A percentile compares a stretch with the other conserved stretches of the same genome.
These are phyloP conservation scores for Crax fasciolata DNA, from an alignment of 2,797 vertebrate species.

Conservation along the genomic window DNA sequence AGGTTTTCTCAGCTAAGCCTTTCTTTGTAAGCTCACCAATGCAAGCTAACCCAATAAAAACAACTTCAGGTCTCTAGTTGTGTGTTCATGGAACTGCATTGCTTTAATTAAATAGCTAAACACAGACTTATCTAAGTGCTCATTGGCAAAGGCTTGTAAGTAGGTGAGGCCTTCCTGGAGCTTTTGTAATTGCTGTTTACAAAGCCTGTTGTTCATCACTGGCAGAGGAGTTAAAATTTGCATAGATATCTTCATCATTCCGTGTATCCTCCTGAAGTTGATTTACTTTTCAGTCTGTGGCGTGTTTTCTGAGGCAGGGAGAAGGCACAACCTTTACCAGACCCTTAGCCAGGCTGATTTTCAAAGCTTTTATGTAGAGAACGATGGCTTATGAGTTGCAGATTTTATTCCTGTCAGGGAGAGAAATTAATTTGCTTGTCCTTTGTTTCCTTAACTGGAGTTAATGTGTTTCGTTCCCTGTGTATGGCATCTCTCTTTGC, in stretches of 20 bases:
- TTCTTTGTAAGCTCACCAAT: not conserved
- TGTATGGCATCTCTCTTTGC: not conserved
- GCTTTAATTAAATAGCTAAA: not conserved
- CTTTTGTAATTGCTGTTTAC: constrained; percentile 59
- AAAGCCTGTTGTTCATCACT: not conserved
- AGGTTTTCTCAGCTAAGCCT: not conserved
- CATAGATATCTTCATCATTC: not conserved
- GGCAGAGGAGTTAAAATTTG: not conserved
- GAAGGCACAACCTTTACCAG: not conserved
- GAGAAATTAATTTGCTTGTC: not conserved
- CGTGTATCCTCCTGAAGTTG: not conserved
- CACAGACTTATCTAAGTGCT: not conserved
- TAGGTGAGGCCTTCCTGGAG: not conserved
- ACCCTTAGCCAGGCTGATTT: not conserved
- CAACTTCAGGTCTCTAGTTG: not conserved
- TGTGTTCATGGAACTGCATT: accelerated
- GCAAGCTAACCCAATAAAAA: not conserved
- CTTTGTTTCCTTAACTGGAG: not conserved
- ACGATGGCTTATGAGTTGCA: not conserved
- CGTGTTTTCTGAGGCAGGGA: not conserved
- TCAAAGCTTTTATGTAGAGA: not conserved
- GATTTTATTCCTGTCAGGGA: not conserved
- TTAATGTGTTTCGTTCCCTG: not conserved
- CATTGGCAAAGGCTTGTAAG: not conserved
- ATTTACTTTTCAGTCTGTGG: too few relatives aligned